A percentile compares a stretch with the other conserved stretches of the same genome.
phyloP scores from a whole-genome alignment of 1,140 invertebrate genomes.

The Philopotamus ludificatus region DNA sequence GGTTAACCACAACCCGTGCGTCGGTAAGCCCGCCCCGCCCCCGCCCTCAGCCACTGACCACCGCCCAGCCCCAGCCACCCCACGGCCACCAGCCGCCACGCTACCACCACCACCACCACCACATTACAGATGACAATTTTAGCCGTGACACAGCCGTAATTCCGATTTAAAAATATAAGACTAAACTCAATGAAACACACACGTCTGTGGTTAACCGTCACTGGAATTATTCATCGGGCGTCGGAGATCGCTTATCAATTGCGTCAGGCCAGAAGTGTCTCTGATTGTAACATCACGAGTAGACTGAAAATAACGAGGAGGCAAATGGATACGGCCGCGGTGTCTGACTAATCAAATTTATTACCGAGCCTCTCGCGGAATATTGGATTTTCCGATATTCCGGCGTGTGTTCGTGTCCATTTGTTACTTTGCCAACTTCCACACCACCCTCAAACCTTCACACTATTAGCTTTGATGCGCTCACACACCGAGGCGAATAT shows the following conservation, averaged over 20 bases:
- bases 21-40: slow-evolving; percentile 70
- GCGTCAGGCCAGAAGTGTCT: slow-evolving; percentile 4
- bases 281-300: slow-evolving; percentile 3
- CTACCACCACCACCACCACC: slow-evolving; percentile 15
- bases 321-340: not conserved
- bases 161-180: not conserved
- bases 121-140: slow-evolving; percentile 12
- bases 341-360: not conserved
- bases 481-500: slow-evolving; percentile 18
- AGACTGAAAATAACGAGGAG: not conserved
- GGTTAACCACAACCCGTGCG: slow-evolving; percentile 88
- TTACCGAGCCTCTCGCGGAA: not conserved
- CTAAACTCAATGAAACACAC: too few species aligned
- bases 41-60: slow-evolving; percentile 24
- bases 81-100: slow-evolving; percentile 11
- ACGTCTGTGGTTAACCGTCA: too few species aligned
- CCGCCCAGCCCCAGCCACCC: not conserved
- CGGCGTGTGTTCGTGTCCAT: slow-evolving; percentile 11
- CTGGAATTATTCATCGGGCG: too few species aligned
- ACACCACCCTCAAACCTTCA: slow-evolving; percentile 22
- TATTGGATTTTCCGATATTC: not conserved
- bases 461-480: slow-evolving; percentile 30
- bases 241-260: too few species aligned
- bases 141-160: not conserved
- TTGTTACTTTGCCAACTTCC: slow-evolving; percentile 24